Conservation (phyloP, 2,888 invertebrate species). For the Xestoiulus laeticollis region DNA sequence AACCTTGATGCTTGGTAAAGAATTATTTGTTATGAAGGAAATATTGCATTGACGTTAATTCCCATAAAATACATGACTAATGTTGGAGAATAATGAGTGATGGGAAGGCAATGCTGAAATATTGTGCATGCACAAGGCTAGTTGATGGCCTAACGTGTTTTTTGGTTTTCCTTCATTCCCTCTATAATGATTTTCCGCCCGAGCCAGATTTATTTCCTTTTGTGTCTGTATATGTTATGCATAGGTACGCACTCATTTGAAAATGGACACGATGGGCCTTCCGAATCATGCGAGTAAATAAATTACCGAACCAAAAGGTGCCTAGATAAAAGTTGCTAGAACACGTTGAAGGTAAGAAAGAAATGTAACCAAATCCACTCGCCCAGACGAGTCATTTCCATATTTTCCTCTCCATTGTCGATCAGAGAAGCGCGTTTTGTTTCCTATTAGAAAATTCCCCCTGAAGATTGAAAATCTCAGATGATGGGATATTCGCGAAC, state of each 20-base stretch:
- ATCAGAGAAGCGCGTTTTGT: not conserved
- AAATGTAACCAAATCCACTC: not conserved
- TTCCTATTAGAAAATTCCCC: not conserved
- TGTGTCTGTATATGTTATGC: conserved; percentile 23
- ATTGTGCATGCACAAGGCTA: not conserved
- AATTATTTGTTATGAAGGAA: not conserved
- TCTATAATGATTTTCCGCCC: not conserved
- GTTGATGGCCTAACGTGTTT: conserved; percentile 19
- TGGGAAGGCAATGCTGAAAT: not conserved
- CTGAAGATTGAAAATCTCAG: not conserved
- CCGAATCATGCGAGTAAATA: conserved; percentile 34
- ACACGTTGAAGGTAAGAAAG: conserved; percentile 27
- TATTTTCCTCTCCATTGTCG: not conserved
- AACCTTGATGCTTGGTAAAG: not conserved
- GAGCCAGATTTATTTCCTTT: conserved; percentile 29
- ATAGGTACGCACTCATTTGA: conserved; percentile 34
- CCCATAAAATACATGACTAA: not conserved
- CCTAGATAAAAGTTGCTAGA: conserved; percentile 21
- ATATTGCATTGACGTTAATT: not conserved
- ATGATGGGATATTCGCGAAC: not conserved
- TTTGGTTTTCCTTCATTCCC: not conserved
- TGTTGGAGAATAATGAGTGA: not conserved
- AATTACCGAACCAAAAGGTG: conserved; percentile 13
- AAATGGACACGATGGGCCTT: conserved; percentile 37
- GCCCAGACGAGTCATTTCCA: not conserved